Evolutionary conservation across 53 echinoderm and acorn worm species (phyloP).

Genomic region (Stichopus horrens): DNA sequence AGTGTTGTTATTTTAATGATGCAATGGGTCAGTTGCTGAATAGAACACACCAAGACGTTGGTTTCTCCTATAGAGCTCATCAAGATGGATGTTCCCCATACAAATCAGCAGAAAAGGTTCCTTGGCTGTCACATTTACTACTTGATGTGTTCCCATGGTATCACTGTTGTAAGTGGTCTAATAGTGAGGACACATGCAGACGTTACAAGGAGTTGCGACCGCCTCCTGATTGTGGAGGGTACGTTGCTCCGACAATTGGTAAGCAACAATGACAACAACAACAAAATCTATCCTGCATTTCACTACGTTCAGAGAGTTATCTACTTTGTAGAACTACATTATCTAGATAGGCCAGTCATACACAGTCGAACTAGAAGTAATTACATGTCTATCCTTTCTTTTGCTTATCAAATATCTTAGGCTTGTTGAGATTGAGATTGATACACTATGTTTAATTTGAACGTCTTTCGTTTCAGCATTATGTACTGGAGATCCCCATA

Average conservation of each 20-base stretch:
- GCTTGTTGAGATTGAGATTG: too few species aligned
- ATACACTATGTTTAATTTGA: too few species aligned
- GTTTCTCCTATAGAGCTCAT: background rate
- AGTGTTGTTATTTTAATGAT: background rate
- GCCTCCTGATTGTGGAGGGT: background rate
- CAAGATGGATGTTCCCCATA: background rate
- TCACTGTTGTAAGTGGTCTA: background rate
- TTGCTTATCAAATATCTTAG: too few species aligned
- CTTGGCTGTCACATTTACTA: slow-evolving; percentile 19
- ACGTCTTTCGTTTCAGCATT: background rate
- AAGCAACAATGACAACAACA: background rate
- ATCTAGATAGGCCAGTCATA: too few species aligned
- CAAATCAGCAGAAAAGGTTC: background rate
- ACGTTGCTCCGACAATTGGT: background rate
- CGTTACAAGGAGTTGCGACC: background rate
- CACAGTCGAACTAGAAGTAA: too few species aligned
- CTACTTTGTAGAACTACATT: too few species aligned
- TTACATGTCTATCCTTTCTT: too few species aligned
- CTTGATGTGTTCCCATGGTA: background rate
- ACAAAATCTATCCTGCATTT: too few species aligned
- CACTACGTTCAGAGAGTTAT: too few species aligned
- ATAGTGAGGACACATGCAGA: background rate
- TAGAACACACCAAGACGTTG: background rate
- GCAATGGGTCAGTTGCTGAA: background rate
- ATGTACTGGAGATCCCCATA: slow-evolving; percentile 15